Conservation (phyloP, 1,140 invertebrate genomes). For the Aphelinus atriplicis region DNA sequence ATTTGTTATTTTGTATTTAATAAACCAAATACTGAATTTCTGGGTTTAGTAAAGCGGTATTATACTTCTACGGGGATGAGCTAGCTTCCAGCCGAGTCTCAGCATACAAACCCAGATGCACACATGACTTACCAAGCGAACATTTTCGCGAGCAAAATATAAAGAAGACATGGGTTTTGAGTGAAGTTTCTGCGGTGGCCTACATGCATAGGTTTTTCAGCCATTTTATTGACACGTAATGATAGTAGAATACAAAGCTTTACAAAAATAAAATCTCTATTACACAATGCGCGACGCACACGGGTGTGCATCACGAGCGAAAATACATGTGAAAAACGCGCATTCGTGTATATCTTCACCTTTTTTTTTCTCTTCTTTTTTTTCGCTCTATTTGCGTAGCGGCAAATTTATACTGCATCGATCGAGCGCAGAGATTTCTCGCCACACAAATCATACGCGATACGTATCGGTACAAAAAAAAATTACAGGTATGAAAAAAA, state of each 20-base stretch:
- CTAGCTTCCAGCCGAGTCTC: too few species aligned
- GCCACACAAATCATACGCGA: not conserved
- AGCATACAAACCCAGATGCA: too few species aligned
- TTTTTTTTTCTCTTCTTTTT: not conserved
- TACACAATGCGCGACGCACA: not conserved
- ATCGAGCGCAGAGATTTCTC: not conserved
- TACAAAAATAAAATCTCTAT: conserved; percentile 25
- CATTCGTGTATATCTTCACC: not conserved
- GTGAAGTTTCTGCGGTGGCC: too few species aligned
- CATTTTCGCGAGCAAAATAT: too few species aligned
- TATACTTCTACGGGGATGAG: too few species aligned
- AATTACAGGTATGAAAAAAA: conserved; percentile 19
- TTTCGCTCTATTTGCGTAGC: not conserved
- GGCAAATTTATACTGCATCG: conserved; percentile 1
- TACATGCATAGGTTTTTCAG: too few species aligned
- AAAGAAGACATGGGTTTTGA: too few species aligned
- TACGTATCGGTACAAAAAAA: conserved; percentile 14
- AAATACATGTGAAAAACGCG: conserved; percentile 6
- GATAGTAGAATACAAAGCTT: conserved; percentile 12
- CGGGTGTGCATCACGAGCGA: not conserved
- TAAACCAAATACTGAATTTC: too few species aligned
- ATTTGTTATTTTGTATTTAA: too few species aligned
- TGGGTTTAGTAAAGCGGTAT: too few species aligned
- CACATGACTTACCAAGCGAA: too few species aligned
- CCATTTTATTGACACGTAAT: conserved; percentile 31